Base-by-base conservation (phyloP, 1,140 invertebrate species). In the Drosophila nebulosa region DNA sequence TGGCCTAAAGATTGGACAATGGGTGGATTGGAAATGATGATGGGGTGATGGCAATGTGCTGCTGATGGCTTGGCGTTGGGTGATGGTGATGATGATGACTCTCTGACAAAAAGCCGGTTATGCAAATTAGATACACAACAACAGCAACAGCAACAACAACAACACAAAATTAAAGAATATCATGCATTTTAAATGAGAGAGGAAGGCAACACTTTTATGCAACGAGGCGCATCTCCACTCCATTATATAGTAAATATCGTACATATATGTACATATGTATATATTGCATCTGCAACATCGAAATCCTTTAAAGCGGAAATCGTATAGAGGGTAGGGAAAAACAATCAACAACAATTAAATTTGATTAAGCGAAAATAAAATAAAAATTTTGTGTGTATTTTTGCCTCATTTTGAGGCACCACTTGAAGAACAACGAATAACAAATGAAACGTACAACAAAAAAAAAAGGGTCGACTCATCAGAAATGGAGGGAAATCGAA, bases 311-410 rank as follows among this genome's bases (percentile, higher is more conserved):
- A 69, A 77, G 61, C 74, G 74, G 70, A 77, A 76, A 69, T 64
- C 36, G 39, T 52, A 16, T 36, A 35, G 50, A 35, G 50, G 46
- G 32, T 22, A 35, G 53, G 59, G 21, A 64, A 61, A 52, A 56
- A 60, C 72, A 84, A 84, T 68, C 75, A 66, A 61, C 53, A 74
- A 62, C 65, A 84, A 79, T 84, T 84, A 84, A 84, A 69, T 78
- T 83, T 81, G 65, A 83, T 83, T 74, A 83, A 83, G 51, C 26
- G 24, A 68, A 72, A 61, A 64, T 69, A 50, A 21, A 46, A 46
- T 52, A 9, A 56, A 55, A 55, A 81, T 81, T 64, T 36, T 69
- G 50, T 64, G 50, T 69, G 50, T 51, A 59, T 72, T 67, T 53
- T 27, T 58, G 18, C 50, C 51, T 58, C 35, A 14, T 22, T 52